phyloP scores from a whole-genome alignment of 1,140 invertebrate species.

The Bombus polaris region DNA sequence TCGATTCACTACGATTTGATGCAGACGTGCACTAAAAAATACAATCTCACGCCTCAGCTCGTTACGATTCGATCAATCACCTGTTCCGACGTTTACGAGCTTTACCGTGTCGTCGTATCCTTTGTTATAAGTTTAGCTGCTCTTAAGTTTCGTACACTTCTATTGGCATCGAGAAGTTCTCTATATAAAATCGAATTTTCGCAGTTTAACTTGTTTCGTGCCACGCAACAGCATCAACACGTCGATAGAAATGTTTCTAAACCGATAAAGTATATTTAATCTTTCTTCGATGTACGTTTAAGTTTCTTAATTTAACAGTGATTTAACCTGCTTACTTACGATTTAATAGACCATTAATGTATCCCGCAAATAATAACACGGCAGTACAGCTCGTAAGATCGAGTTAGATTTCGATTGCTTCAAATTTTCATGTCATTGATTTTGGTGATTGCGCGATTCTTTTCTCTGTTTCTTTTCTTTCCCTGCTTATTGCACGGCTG shows the following conservation, averaged over 20 bases:
- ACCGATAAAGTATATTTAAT: too few species aligned
- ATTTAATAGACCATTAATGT: neutral
- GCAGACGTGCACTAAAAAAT: constrained; percentile 53
- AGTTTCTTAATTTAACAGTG: neutral
- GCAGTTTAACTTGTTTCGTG: too few species aligned
- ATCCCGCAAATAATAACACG: neutral
- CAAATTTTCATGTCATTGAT: neutral
- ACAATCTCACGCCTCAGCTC: constrained; percentile 15
- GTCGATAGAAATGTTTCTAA: too few species aligned
- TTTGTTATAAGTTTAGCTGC: neutral
- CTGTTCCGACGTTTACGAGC: neutral
- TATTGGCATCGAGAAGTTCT: too few species aligned
- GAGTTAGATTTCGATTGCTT: too few species aligned
- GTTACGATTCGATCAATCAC: neutral
- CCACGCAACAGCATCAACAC: too few species aligned
- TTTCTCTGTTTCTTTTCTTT: neutral
- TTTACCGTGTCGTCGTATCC: neutral
- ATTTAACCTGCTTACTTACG: neutral
- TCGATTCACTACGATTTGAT: constrained; percentile 57
- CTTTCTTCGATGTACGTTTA: too few species aligned
- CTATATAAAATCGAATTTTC: too few species aligned
- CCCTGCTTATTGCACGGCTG: neutral
- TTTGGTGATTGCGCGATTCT: neutral
- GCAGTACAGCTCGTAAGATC: neutral
- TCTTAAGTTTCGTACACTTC: too few species aligned